These are phyloP conservation scores for Smithornis capensis DNA, from an alignment of 2,113 vertebrate species.

Conservation along the genomic window DNA sequence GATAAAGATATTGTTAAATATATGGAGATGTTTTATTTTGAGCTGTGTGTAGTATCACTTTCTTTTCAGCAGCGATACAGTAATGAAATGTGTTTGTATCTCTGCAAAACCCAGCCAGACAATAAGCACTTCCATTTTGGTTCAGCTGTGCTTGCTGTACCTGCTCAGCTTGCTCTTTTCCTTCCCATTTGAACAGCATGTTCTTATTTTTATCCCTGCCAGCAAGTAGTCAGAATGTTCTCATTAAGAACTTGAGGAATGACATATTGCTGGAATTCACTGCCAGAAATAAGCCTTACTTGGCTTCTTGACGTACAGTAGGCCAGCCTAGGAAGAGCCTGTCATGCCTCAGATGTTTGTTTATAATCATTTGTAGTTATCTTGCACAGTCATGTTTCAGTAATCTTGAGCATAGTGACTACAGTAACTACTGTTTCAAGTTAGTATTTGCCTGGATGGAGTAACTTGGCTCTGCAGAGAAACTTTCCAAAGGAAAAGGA, in stretches of 20 bases:
- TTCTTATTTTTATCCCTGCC: not conserved
- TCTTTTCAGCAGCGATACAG: not conserved
- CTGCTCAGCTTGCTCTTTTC: not conserved
- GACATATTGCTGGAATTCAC: not conserved
- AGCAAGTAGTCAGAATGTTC: slow-evolving; percentile 20
- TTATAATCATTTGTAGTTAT: slow-evolving; percentile 13
- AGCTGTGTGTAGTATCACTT: not conserved
- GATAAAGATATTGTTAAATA: not conserved
- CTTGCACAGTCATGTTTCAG: slow-evolving; percentile 28
- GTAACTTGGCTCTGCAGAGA: not conserved
- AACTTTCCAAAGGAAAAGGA: not conserved
- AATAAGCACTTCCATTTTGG: not conserved
- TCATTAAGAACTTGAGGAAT: not conserved
- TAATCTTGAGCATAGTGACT: not conserved
- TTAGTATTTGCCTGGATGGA: not conserved
- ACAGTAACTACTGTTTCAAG: slow-evolving; percentile 5
- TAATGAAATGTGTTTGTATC: not conserved
- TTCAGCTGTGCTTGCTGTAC: not conserved
- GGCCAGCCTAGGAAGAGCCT: not conserved
- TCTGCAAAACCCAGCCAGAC: not conserved
- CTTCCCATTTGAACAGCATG: not conserved
- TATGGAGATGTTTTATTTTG: not conserved
- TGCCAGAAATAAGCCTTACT: not conserved
- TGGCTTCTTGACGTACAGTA: not conserved
- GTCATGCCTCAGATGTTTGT: slow-evolving; percentile 11